Evolutionary conservation across 1,140 invertebrate genomes (phyloP).

Genomic region (Sarcophaga bullata): DNA sequence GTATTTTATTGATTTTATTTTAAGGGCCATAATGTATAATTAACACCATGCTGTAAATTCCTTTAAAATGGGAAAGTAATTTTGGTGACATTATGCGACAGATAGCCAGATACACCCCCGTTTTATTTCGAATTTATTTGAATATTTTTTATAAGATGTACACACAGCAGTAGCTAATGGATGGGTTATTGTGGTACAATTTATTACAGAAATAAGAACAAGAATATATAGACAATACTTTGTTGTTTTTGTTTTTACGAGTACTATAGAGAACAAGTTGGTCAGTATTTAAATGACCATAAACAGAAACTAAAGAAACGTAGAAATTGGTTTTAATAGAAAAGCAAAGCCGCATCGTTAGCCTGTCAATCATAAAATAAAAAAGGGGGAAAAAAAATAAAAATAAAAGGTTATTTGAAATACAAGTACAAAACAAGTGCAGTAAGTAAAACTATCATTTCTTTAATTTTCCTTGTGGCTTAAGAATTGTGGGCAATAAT

Average conservation of each 20-base stretch:
- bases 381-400: background rate
- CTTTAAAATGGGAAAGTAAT: too few relatives aligned
- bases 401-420: too few relatives aligned
- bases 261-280: background rate
- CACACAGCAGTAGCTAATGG: background rate
- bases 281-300: constrained; percentile 9
- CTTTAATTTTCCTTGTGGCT: too few relatives aligned
- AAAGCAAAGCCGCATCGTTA: constrained; percentile 1
- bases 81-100: too few relatives aligned
- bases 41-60: too few relatives aligned
- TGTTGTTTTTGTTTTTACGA: background rate
- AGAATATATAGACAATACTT: background rate
- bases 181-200: background rate
- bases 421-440: too few relatives aligned
- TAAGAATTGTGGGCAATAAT: too few relatives aligned
- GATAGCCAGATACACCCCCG: too few relatives aligned
- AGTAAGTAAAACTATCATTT: too few relatives aligned
- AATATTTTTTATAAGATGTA: background rate
- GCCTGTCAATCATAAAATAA: background rate
- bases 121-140: background rate
- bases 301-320: background rate
- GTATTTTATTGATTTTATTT: too few relatives aligned
- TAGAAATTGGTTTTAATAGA: background rate
- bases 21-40: too few relatives aligned
- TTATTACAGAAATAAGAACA: background rate